Evolutionary conservation across 2,888 invertebrate species (phyloP).

Genomic region (Heterodera filipjevi): DNA sequence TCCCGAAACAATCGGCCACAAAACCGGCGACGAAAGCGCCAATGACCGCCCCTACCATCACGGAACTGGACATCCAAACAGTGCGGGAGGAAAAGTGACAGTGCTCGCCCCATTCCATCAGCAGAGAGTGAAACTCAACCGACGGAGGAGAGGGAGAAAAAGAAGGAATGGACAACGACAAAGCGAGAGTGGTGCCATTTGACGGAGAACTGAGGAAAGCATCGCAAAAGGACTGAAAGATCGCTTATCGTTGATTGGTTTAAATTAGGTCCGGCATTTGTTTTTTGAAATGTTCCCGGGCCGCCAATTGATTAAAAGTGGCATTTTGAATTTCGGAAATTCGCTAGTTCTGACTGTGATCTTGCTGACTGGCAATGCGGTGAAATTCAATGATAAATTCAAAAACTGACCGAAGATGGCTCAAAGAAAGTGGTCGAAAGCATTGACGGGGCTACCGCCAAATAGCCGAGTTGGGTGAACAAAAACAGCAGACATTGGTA

Average conservation of each 20-base stretch:
- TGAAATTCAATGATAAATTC: too few relatives aligned
- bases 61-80: conserved; percentile 44
- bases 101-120: conserved; percentile 46
- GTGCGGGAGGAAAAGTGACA: conserved; percentile 39
- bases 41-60: conserved; percentile 58
- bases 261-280: too few relatives aligned
- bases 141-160: background rate
- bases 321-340: too few relatives aligned
- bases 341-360: too few relatives aligned
- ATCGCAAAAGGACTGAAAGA: background rate
- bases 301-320: too few relatives aligned
- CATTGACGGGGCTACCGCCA: conserved; percentile 56
- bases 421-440: conserved; percentile 56
- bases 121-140: conserved; percentile 45
- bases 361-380: too few relatives aligned
- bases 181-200: background rate
- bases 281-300: too few relatives aligned
- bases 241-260: background rate
- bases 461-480: conserved; percentile 57
- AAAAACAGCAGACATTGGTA: conserved; percentile 42
- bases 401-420: conserved; percentile 47
- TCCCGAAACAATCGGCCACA: conserved; percentile 58
- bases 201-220: background rate
- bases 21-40: conserved; percentile 59
- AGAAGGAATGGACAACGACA: too few relatives aligned